Percentiles rank a stretch among this genome's conserved stretches.
phyloP scores from a whole-genome alignment of 1,140 invertebrate species.

The Goniozus legneri region DNA sequence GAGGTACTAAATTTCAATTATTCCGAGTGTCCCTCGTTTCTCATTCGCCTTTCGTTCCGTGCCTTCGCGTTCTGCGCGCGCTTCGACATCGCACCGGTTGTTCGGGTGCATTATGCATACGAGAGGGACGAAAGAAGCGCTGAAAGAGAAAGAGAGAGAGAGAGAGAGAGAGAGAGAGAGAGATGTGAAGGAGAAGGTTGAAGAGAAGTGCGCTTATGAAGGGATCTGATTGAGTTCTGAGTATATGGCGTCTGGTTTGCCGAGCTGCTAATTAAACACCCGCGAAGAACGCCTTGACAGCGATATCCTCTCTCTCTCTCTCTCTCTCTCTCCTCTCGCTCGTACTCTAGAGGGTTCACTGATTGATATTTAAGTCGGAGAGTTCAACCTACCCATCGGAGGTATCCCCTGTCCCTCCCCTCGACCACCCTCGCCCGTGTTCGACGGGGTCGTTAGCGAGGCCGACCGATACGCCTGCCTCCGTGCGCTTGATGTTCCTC shows the following conservation, averaged over 20 bases:
- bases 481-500: slow-evolving; percentile 27
- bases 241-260: slow-evolving; percentile 52
- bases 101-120: no score
- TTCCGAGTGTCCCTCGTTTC: no score
- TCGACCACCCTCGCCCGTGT: slow-evolving; percentile 30
- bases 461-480: slow-evolving; percentile 32
- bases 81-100: no score
- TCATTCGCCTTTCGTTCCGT: no score
- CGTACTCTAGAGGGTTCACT: slow-evolving; percentile 31
- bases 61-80: no score
- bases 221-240: slow-evolving; percentile 55
- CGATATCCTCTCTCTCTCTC: neutral
- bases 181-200: no score
- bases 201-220: slow-evolving; percentile 47
- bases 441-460: slow-evolving; percentile 42
- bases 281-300: slow-evolving; percentile 31
- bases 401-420: slow-evolving; percentile 9
- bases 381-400: slow-evolving; percentile 38
- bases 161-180: no score
- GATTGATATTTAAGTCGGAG: slow-evolving; percentile 51
- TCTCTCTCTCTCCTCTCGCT: slow-evolving; percentile 13
- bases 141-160: no score
- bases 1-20: no score
- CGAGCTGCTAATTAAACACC: slow-evolving; percentile 54
- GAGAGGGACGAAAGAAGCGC: no score